These are phyloP conservation scores for Notothenia coriiceps DNA, from an alignment of 2,113 vertebrate genomes.

Conservation along the genomic window DNA sequence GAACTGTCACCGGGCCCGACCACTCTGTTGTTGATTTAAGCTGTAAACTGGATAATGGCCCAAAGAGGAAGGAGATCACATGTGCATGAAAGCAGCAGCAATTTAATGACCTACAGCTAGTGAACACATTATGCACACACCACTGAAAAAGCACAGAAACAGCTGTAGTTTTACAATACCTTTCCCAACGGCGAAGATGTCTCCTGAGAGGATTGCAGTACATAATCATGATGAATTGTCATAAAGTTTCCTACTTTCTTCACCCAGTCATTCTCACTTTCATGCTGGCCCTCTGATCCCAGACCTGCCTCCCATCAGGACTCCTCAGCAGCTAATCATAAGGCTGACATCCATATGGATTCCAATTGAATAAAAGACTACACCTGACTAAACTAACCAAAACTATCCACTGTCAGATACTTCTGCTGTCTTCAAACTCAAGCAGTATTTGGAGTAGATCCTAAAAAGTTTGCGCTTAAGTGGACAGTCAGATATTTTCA, in stretches of 20 bases:
- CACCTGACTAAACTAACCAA: no score
- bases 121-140: neutral
- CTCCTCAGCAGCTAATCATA: slow-evolving; percentile 34
- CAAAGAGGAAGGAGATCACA: neutral
- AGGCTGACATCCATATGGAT: no score
- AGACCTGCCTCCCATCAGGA: slow-evolving; percentile 13
- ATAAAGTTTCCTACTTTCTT: neutral
- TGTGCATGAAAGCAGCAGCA: neutral
- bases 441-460: no score
- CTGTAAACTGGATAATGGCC: slow-evolving; percentile 13
- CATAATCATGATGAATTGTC: neutral
- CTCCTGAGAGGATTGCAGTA: neutral
- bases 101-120: neutral
- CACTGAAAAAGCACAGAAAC: neutral
- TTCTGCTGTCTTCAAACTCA: no score
- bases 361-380: no score
- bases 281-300: neutral
- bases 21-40: slow-evolving; percentile 25
- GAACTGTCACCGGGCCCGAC: neutral
- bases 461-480: no score
- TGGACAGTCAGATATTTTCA: no score
- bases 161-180: neutral
- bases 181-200: neutral
- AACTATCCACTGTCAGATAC: no score
- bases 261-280: neutral